phyloP scores from a whole-genome alignment of 2,797 vertebrate species.

The Rhinichthys osculus region DNA sequence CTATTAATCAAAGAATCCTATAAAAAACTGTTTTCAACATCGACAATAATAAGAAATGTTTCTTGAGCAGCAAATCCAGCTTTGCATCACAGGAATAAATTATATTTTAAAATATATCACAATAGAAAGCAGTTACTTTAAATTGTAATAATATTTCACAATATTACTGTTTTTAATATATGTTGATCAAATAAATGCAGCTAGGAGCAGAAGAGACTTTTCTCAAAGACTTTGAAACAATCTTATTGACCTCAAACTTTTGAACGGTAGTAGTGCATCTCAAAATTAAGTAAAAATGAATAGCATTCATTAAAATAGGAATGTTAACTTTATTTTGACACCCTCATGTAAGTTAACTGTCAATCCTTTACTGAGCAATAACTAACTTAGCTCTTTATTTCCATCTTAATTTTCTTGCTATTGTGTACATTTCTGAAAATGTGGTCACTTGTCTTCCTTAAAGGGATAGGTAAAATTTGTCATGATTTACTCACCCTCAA shows the following conservation, averaged over 20 bases:
- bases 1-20: neutral
- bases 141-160: neutral
- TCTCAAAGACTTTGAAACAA: neutral
- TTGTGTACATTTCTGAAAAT: neutral
- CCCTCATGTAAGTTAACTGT: neutral
- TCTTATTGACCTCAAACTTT: neutral
- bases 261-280: neutral
- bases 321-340: neutral
- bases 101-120: neutral
- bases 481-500: too few species aligned
- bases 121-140: neutral
- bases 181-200: neutral
- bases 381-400: slow-evolving; percentile 1
- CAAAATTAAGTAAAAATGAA: neutral
- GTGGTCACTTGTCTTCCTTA: neutral
- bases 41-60: neutral
- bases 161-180: neutral
- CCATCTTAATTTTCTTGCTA: neutral
- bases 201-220: neutral
- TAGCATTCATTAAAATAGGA: neutral
- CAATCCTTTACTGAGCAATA: neutral
- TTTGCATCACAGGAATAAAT: neutral
- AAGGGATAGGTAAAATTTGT: too few species aligned
- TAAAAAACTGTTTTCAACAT: too few species aligned
- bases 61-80: neutral